Evolutionary conservation across 2,888 invertebrate genomes (phyloP), one percentile per base, ranked within the genome.

Genomic region (Eristalis intricaria): DNA sequence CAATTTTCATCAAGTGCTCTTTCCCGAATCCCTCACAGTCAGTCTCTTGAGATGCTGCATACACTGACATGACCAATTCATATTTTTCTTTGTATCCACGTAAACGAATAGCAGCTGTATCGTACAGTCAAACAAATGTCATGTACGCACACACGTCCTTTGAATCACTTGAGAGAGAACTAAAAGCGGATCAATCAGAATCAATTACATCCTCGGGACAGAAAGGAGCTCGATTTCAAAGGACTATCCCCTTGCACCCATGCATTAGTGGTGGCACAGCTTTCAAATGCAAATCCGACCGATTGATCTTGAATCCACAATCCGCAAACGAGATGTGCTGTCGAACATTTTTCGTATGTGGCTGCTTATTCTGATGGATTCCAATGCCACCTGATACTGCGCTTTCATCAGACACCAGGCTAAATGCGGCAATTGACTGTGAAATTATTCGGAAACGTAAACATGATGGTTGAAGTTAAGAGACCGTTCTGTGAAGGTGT

Each of bases 181-280:
- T 81, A 29, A 38, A 26, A 68, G 60, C 50, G 35, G 15, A 80
- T 74, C 66, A 73, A 80, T 80, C 73, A 66, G 68, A 73, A 74
- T 80, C 73, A 74, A 69, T 69, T 64, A 74, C 26, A 56, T 73
- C 66, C 35, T 64, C 63, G 11, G 10, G 15, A 35, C 61, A 29
- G 61, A 22, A 23, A 23, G n/a, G 29, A 60, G 68, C 32, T 26
- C 60, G 32, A 76, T 13, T 5, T 38, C 56, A 35, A 64, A 40
- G 38, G 19, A 29, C n/a, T 3, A 32, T 70, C 71, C 43, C 29
- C 32, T 40, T 40, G 50, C 60, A 71, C 3, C 11, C 11, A 63
- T 13, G 38, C 32, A n/a, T 29, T 32, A 32, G 10, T 32, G 8
- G 1, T 1, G 10, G 32, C 8, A 32, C 23, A 43, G 32, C 73